Evolutionary conservation across 2,888 invertebrate species (phyloP), one percentile per base, ranked within the genome.

Genomic region (Lasioglossum marginatum): DNA sequence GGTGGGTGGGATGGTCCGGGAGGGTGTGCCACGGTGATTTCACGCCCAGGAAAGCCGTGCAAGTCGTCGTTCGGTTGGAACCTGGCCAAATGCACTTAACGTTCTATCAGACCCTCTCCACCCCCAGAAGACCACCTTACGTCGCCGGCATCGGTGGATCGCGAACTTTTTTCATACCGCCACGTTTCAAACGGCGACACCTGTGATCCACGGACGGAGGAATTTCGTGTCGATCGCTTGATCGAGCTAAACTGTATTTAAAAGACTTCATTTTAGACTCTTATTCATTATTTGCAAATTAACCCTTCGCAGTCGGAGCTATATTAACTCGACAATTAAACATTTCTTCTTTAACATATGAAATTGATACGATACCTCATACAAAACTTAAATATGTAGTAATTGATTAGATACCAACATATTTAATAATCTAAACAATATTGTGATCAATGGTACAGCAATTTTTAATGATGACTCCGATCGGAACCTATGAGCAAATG

Each of bases 81-180:
- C 83, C 92, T 90, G 85, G 94, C 94, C 94, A 94, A 94, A 94
- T 93, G 93, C 94, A 94, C 94, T 94, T 93, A 94, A 87, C 91
- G 92, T 93, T 93, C 94, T 92, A 94, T 93, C 94, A 92, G 92
- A 88, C 83, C 79, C 2, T 16, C 16, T 19, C 91, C 87, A 83
- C 80, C 63, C 31, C 16, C 31, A 70, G 87, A 90, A 90, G 88
- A 85, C 83, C 85, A 79, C 83, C 79, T 87, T 83, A 82, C 79
- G 77, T 81, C 84, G 68, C 74, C 77, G 68, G n/a, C 77, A 52
- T 79, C 79, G 37, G 77, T 79, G 79, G 52, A 74, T 81, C 77
- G 76, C 70, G 60, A 87, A 87, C 72, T 78, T 71, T 79, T 70
- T 75, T 34, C n/a, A 60, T 73, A n/a, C 45, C 37, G 6, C 5